Conservation (phyloP, 2,888 invertebrate genomes). For the Hypolimnas misippus region DNA sequence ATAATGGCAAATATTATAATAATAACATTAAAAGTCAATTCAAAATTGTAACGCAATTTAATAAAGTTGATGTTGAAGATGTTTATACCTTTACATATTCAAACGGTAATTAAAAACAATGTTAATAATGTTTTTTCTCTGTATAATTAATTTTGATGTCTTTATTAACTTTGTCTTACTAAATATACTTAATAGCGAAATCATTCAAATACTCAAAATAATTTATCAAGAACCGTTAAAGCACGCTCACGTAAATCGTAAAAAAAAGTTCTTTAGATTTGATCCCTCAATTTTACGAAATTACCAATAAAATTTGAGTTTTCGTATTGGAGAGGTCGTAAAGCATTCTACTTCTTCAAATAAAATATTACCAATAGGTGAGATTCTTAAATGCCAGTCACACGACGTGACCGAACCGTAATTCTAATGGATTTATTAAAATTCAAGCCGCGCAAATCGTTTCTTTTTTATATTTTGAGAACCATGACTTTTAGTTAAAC, state of each 20-base stretch:
- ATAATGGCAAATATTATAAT: no score
- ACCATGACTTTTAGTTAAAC: neutral
- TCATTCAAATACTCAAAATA: slow-evolving; percentile 21
- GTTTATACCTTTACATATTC: no score
- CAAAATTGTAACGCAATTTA: no score
- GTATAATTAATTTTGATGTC: neutral
- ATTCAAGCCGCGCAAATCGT: slow-evolving; percentile 16
- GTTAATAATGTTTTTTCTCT: neutral
- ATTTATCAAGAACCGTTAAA: slow-evolving; percentile 33
- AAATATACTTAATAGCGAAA: no score
- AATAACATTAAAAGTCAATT: no score
- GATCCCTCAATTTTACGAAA: slow-evolving; percentile 60
- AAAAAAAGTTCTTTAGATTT: slow-evolving; percentile 54
- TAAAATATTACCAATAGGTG: slow-evolving; percentile 40
- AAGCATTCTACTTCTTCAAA: slow-evolving; percentile 55
- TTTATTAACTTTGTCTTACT: no score
- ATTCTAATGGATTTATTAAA: slow-evolving; percentile 38
- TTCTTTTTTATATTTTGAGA: slow-evolving; percentile 8
- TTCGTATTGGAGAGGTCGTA: slow-evolving; percentile 63
- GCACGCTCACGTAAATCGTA: slow-evolving; percentile 50
- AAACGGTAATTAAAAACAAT: no score
- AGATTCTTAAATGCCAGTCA: slow-evolving; percentile 58
- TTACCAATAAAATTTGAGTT: slow-evolving; percentile 69
- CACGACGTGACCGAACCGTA: slow-evolving; percentile 50
- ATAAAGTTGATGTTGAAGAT: no score